Evolutionary conservation across 2,797 vertebrate species (phyloP), one percentile per base, ranked within the genome.

Genomic region (Gastrophryne carolinensis): DNA sequence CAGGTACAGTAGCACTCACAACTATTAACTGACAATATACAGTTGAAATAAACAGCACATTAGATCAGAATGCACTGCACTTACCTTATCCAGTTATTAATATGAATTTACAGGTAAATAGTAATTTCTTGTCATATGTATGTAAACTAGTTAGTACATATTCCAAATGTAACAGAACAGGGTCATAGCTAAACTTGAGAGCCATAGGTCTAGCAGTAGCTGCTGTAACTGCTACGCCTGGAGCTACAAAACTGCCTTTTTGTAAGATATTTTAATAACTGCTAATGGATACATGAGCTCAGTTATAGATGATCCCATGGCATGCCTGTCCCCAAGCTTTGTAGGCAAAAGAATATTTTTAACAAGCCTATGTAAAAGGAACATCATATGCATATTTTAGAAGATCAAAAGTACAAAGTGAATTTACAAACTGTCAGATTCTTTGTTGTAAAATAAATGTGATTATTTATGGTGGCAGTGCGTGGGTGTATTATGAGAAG

Each of bases 351-450:
- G 19, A 24, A 3, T 26, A 13, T 17, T 29, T n/a, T 50, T 34
- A 34, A 37, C 19, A 10, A 4, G 13, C 35, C 9, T 26, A 26
- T 52, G 37, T 26, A 26, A 68, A 39, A 54, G 30, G 35, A 52
- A n/a, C n/a, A 23, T 12, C 2, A 23, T 11, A 10, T 8, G 37
- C 10, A 30, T 15, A 2, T 24, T 53, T 6, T 34, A 50, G 44
- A 32, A 32, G 19, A 34, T 52, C 12, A 23, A 2, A 17, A 64
- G 44, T 17, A 30, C 61, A 19, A n/a, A 64, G 1, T 17, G 34
- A 24, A 56, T 65, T 44, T 32, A 32, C 27, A 19, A 39, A 68
- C 52, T 54, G 65, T 54, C 50, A 27, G 21, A 68, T n/a, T 23
- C 47, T 44, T 44, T 44, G 19, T 24, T 63, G 21, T 64, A 44